Evolutionary conservation across 1,140 invertebrate species (phyloP), one percentile per base, ranked within the genome.

Genomic region (Bradysia coprophila): DNA sequence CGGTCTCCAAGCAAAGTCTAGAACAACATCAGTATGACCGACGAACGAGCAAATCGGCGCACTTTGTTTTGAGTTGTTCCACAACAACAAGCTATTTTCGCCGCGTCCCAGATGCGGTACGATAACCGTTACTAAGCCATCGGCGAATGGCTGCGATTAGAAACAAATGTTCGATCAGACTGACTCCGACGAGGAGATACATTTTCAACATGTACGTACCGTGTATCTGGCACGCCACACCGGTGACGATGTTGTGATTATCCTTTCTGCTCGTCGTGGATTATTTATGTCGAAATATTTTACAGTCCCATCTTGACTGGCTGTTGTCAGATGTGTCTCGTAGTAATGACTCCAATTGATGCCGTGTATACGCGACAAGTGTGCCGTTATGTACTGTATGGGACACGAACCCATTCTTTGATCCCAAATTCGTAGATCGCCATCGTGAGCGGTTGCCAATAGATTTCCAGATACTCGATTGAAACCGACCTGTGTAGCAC

Each of bases 391-490:
- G 50, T 95, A 97, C 52, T 91, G 84, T 1, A 91, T 68, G 2
- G 91, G 90, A 43, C 76, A 72, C 37, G 77, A 81, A 38, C 77
- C 75, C 68, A 93, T 92, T 48, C 92, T 70, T 50, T 85, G 78
- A 61, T 97, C 93, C 91, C 91, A 96, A 46, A 97, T 76, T 61
- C 91, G 81, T 8, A 95, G 75, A 64, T 96, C 91, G 13, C 89
- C 90, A 58, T 94, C 90, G 62, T 96, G 90, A 38, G 90, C 84
- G 34, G 91, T 94, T 2, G 92, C 91, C 47, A 97, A 65, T 38
- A 87, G 67, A 59, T 92, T 70, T 11, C 76, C 69, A 8, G 79
- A 80, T 22, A 90, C 71, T 52, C 81, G 76, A 61, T 93, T 94
- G 81, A 92, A 97, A 56, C 86, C 78, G 1, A 95, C 90, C 70